These are phyloP conservation scores for Allobates femoralis DNA, from an alignment of 2,797 vertebrate species.

Conservation along the genomic window DNA sequence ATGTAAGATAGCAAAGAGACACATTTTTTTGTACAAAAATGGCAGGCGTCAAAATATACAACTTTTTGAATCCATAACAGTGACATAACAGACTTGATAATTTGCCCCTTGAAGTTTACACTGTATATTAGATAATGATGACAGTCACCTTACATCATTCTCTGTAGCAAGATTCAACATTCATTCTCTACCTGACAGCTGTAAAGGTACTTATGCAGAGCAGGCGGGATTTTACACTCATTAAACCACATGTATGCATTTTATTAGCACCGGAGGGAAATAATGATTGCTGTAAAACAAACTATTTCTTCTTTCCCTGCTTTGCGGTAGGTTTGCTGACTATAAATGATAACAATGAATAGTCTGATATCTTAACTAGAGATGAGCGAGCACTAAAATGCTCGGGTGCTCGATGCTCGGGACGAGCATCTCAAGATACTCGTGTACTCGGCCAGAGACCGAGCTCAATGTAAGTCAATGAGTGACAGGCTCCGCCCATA, in stretches of 20 bases:
- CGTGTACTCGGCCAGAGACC: too few species aligned
- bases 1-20: too few species aligned
- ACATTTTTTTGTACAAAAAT: too few species aligned
- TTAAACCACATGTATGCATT: background rate
- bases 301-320: background rate
- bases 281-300: background rate
- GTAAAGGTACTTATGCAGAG: background rate
- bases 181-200: background rate
- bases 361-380: background rate
- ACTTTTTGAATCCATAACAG: too few species aligned
- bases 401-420: too few species aligned
- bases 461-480: too few species aligned
- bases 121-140: background rate
- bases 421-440: too few species aligned
- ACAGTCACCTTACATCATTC: background rate
- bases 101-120: too few species aligned
- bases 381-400: too few species aligned
- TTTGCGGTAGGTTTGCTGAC: conserved; percentile 9
- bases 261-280: conserved; percentile 14
- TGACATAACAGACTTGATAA: too few species aligned
- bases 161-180: background rate
- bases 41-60: too few species aligned
- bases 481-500: too few species aligned
- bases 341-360: background rate
- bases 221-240: background rate